phyloP scores from a whole-genome alignment of 1,140 invertebrate genomes.

The Mylabris phalerata region DNA sequence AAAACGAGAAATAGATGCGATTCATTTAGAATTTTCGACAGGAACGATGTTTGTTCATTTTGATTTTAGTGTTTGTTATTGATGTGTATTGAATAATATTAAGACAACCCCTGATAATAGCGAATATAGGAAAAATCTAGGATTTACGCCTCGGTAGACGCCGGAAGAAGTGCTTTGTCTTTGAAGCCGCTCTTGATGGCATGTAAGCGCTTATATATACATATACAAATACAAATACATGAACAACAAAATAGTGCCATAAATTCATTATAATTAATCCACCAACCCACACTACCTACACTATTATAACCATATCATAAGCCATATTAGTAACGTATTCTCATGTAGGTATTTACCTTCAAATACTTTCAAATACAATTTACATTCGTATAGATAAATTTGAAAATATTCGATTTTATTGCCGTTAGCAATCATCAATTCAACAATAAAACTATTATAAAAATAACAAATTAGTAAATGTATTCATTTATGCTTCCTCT shows the following conservation, averaged over 20 bases:
- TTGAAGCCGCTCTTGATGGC: conserved; percentile 21
- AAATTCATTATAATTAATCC: conserved; percentile 5
- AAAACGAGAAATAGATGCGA: too few relatives aligned
- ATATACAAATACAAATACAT: conserved; percentile 2
- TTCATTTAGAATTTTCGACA: too few relatives aligned
- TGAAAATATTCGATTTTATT: too few relatives aligned
- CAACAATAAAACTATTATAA: too few relatives aligned
- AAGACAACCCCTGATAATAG: not conserved
- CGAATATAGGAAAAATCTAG: conserved; percentile 1
- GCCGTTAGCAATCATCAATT: too few relatives aligned
- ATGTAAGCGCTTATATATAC: conserved; percentile 4
- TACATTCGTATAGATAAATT: not conserved
- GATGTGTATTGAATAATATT: not conserved
- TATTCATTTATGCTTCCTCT: conserved; percentile 2
- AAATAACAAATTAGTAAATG: too few relatives aligned
- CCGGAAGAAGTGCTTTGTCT: conserved; percentile 19
- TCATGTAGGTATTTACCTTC: not conserved
- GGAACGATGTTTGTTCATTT: too few relatives aligned
- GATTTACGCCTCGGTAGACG: conserved; percentile 13
- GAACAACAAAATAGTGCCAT: not conserved
- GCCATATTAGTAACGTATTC: not conserved
- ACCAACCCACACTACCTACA: not conserved
- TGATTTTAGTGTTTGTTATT: too few relatives aligned
- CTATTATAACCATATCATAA: not conserved
- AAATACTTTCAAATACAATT: not conserved